phyloP scores from a whole-genome alignment of 2,113 vertebrate species.

The Gymnobelideus leadbeateri region DNA sequence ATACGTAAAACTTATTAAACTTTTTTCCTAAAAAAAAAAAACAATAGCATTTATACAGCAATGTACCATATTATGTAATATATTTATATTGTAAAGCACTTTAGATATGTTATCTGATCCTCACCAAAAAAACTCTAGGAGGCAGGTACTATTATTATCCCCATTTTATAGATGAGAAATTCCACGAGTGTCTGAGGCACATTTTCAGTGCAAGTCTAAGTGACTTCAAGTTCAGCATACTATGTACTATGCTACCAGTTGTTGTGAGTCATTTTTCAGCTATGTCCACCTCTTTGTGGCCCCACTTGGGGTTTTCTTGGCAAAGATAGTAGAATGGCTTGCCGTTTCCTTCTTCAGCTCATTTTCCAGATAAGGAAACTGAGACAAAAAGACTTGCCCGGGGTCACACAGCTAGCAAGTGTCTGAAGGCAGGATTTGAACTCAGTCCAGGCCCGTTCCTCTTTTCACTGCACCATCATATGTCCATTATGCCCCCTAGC shows the following conservation, averaged over 20 bases:
- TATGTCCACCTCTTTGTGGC: no score
- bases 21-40: constrained; percentile 31
- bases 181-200: neutral
- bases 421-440: neutral
- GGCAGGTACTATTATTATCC: neutral
- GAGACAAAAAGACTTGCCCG: neutral
- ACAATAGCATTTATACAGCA: neutral
- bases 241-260: neutral
- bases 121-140: neutral
- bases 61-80: neutral
- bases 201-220: neutral
- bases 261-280: neutral
- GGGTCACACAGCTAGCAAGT: neutral
- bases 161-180: neutral
- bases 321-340: neutral
- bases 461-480: neutral
- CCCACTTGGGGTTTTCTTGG: neutral
- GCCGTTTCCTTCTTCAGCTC: neutral
- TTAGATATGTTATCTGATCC: neutral
- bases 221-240: neutral
- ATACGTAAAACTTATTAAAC: constrained; percentile 56
- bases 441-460: neutral
- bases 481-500: neutral
- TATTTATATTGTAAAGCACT: neutral
- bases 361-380: neutral